Evolutionary conservation across 2,113 vertebrate genomes (phyloP).

Genomic region (Phalacrocorax carbo): DNA sequence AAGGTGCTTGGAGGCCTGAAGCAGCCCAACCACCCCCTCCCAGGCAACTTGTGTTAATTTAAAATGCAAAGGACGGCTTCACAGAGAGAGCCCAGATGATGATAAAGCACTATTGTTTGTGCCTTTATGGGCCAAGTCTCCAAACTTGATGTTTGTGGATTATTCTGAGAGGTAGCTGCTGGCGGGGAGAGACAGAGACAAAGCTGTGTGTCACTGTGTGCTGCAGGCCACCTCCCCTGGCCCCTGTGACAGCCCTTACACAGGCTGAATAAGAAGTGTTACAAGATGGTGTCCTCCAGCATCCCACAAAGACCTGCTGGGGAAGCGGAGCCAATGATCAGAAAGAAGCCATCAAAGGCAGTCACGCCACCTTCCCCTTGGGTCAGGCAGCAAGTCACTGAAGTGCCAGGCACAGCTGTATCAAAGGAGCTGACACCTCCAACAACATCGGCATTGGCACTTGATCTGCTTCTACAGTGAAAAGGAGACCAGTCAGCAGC

Average conservation of each 20-base stretch:
- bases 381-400: not conserved
- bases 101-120: conserved; percentile 54
- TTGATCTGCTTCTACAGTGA: not conserved
- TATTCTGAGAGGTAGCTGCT: conserved; percentile 48
- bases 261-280: conserved; percentile 39
- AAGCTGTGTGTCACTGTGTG: conserved; percentile 35
- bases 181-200: conserved; percentile 29
- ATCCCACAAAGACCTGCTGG: conserved; percentile 12
- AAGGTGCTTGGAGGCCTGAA: conserved; percentile 18
- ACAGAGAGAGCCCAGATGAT: conserved; percentile 42
- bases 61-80: conserved; percentile 38
- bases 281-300: conserved; percentile 28
- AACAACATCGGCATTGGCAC: not conserved
- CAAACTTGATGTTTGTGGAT: not conserved
- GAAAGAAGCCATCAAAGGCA: conserved; percentile 48
- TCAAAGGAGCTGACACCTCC: conserved; percentile 45
- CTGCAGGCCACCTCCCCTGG: conserved; percentile 41
- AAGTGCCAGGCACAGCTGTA: conserved; percentile 20
- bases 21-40: conserved; percentile 6
- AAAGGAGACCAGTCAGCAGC: not conserved
- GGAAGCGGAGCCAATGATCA: not conserved
- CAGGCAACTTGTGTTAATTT: conserved; percentile 24
- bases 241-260: conserved; percentile 20
- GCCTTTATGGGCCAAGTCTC: not conserved
- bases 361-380: not conserved